Evolutionary conservation across 1,140 invertebrate species (phyloP).

Genomic region (Drosophila elegans): DNA sequence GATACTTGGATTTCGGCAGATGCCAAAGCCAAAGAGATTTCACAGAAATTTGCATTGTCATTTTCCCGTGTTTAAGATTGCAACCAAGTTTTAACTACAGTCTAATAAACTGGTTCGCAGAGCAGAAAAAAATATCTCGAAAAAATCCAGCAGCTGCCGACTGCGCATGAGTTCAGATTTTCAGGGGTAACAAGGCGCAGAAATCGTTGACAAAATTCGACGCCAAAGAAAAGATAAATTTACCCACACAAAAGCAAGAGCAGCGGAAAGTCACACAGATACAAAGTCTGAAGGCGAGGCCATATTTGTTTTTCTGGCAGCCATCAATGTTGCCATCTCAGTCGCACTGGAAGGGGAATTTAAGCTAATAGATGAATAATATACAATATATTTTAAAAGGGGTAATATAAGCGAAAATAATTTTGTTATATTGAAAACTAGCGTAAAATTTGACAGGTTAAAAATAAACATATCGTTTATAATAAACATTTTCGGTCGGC

Average conservation of each 20-base stretch:
- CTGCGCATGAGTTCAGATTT: slow-evolving; percentile 41
- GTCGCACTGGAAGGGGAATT: background rate
- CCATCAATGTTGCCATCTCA: slow-evolving; percentile 27
- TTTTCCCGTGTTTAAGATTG: slow-evolving; percentile 46
- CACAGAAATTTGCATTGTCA: slow-evolving; percentile 59
- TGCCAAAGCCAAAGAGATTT: slow-evolving; percentile 7
- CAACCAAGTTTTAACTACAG: slow-evolving; percentile 72
- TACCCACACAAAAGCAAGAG: slow-evolving; percentile 3
- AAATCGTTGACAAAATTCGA: slow-evolving; percentile 21
- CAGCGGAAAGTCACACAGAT: slow-evolving; percentile 21
- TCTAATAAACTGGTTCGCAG: slow-evolving; percentile 46
- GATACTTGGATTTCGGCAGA: slow-evolving; percentile 1
- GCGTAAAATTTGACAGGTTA: background rate
- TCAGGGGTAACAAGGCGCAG: slow-evolving; percentile 26
- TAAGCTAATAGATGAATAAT: background rate
- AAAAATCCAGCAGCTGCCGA: slow-evolving; percentile 40
- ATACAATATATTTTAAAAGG: background rate
- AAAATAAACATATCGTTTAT: background rate
- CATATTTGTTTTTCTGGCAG: slow-evolving; percentile 34
- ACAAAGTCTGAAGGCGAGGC: slow-evolving; percentile 21
- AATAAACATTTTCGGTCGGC: background rate
- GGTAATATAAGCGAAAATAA: background rate
- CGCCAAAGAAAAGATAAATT: slow-evolving; percentile 36
- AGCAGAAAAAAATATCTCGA: slow-evolving; percentile 9
- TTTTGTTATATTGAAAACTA: background rate